Evolutionary conservation across 2,113 vertebrate genomes (phyloP).

Genomic region (Labeo catla): DNA sequence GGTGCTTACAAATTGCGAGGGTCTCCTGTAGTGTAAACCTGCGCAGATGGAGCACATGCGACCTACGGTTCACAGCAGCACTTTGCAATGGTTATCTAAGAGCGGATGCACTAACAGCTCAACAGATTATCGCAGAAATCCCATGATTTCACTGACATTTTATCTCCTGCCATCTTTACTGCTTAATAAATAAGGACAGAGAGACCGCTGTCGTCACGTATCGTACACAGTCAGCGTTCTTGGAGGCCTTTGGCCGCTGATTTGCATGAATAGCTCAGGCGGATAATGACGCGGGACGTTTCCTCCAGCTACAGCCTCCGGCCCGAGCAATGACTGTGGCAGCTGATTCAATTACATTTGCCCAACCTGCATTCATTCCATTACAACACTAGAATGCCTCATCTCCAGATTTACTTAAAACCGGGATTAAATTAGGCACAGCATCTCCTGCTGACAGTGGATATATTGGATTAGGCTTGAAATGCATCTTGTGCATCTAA

Average conservation of each 20-base stretch:
- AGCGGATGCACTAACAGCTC: neutral
- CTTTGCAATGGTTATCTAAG: neutral
- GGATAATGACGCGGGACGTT: conserved; percentile 44
- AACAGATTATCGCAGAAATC: neutral
- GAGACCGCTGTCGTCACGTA: too few species aligned
- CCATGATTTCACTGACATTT: neutral
- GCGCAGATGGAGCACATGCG: neutral
- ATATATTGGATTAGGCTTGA: conserved; percentile 71
- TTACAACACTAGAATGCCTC: conserved; percentile 18
- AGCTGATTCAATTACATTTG: conserved; percentile 66
- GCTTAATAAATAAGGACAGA: neutral
- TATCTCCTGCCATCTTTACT: neutral
- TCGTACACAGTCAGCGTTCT: conserved; percentile 26
- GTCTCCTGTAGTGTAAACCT: neutral
- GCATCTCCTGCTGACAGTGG: neutral
- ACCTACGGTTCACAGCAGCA: neutral
- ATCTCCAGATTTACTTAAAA: conserved; percentile 58
- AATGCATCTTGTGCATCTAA: conserved; percentile 64
- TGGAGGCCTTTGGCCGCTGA: neutral
- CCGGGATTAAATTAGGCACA: conserved; percentile 41
- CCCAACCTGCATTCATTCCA: conserved; percentile 29
- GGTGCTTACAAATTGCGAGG: neutral
- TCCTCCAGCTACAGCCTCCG: conserved; percentile 62
- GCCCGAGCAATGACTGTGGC: conserved; percentile 61
- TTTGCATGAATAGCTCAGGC: conserved; percentile 25